Base-by-base conservation (phyloP, 1,140 invertebrate genomes). In the Battus philenor region DNA sequence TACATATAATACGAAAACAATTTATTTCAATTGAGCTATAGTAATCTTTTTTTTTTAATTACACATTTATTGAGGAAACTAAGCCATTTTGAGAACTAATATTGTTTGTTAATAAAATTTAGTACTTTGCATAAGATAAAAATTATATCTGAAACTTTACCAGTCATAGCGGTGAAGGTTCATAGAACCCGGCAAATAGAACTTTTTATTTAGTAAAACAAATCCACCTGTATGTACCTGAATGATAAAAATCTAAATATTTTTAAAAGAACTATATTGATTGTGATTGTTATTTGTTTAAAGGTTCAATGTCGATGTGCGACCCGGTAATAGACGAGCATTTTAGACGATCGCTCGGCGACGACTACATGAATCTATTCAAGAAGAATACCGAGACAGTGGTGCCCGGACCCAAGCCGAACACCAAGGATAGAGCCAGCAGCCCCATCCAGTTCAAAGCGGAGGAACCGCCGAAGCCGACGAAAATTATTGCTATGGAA, bases 311-410 rank as follows among this genome's bases (percentile, higher is more conserved):
- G 67, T 90, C 90, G 2, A 90, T 90, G 88, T 91, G 92, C 70
- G 95, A 97, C 85, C 94, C 94, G 6, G 94, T 95, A 20, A 97
- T 98, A 69, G 96, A 98, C 77, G 97, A 98, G 72, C 97, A 98
- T 83, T 98, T 98, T 84, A 89, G 96, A 41, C 90, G 96, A 50
- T 98, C 96, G 3, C 87, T 98, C 43, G 96, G 96, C 27, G 93
- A 95, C 57, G 91, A 95, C 65, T 98, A 98, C 85, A 91, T 93
- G 55, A 90, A 90, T 22, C 87, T 95, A 38, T 94, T 94, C 74
- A 82, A 85, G 46, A 91, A 91, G 61, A n/a, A n/a, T n/a, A n/a
- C n/a, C n/a, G n/a, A n/a, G n/a, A 91, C 90, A 51, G 74, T 47
- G 32, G 77, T 64, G 47, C 82, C 75, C 29, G 75, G 66, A 10